Evolutionary conservation across 2,797 vertebrate genomes (phyloP).

Genomic region (Coregonus suidteri): DNA sequence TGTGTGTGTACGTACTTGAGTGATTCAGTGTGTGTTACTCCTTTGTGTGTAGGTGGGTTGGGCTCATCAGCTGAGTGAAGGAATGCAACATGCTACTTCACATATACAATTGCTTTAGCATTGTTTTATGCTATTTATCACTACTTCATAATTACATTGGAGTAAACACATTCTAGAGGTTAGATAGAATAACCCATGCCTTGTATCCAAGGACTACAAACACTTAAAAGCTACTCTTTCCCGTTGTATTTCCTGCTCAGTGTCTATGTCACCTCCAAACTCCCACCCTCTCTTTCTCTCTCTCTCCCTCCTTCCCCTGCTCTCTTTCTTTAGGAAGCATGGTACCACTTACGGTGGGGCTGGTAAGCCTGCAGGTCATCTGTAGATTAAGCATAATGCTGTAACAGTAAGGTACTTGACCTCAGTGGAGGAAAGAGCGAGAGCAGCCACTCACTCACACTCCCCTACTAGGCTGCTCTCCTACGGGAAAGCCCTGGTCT

Average conservation of each 20-base stretch:
- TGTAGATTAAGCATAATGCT: constrained; percentile 69
- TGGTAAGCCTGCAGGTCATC: constrained; percentile 67
- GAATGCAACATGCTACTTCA: too few species aligned
- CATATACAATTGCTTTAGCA: too few species aligned
- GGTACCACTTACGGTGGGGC: constrained; percentile 21
- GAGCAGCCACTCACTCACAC: constrained; percentile 38
- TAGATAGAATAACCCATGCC: not conserved
- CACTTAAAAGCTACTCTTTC: not conserved
- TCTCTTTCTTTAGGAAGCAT: constrained; percentile 27
- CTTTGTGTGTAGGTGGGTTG: too few species aligned
- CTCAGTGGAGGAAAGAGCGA: constrained; percentile 48
- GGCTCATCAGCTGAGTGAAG: too few species aligned
- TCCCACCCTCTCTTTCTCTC: constrained; percentile 18
- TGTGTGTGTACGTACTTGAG: too few species aligned
- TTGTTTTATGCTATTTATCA: too few species aligned
- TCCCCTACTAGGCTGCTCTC: constrained; percentile 9
- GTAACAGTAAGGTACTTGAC: constrained; percentile 64
- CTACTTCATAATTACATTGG: too few species aligned
- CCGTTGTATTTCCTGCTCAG: not conserved
- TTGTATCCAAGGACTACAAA: not conserved
- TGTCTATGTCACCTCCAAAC: not conserved
- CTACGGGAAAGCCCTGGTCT: not conserved
- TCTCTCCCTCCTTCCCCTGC: constrained; percentile 18
- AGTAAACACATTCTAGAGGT: too few species aligned
- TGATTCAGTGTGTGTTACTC: too few species aligned